Conservation (phyloP, 2,797 vertebrate species). For the Novumbra hubbsi region DNA sequence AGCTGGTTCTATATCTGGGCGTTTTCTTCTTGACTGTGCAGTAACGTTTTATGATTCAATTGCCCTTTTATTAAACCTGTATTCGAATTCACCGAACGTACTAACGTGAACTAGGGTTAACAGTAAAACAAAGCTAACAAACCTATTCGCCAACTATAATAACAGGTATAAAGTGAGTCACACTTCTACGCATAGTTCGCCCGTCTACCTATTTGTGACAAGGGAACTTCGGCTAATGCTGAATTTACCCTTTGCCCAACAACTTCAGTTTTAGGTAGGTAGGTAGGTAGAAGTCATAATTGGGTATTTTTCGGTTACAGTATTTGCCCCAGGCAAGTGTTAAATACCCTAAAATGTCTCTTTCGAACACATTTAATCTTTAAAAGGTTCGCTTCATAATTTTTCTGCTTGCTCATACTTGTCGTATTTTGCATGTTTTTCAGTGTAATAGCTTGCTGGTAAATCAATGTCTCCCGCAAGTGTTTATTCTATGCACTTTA, state of each 20-base stretch:
- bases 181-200: neutral
- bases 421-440: slow-evolving; percentile 31
- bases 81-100: neutral
- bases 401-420: neutral
- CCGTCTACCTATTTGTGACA: neutral
- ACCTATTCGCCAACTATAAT: neutral
- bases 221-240: neutral
- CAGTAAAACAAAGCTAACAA: neutral
- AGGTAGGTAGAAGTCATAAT: neutral
- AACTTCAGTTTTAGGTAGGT: neutral
- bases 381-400: neutral
- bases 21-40: slow-evolving; percentile 30
- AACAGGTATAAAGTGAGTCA: neutral
- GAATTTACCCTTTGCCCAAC: neutral
- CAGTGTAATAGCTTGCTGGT: slow-evolving; percentile 23
- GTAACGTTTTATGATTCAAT: neutral
- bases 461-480: slow-evolving; percentile 46
- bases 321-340: neutral
- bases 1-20: slow-evolving; percentile 41
- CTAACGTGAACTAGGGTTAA: neutral
- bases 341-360: neutral
- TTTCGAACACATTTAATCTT: neutral
- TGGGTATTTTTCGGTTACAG: neutral
- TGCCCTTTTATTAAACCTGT: neutral
- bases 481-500: slow-evolving; percentile 48